Evolutionary conservation across 1,140 invertebrate species (phyloP).

Genomic region (Lerema accius): DNA sequence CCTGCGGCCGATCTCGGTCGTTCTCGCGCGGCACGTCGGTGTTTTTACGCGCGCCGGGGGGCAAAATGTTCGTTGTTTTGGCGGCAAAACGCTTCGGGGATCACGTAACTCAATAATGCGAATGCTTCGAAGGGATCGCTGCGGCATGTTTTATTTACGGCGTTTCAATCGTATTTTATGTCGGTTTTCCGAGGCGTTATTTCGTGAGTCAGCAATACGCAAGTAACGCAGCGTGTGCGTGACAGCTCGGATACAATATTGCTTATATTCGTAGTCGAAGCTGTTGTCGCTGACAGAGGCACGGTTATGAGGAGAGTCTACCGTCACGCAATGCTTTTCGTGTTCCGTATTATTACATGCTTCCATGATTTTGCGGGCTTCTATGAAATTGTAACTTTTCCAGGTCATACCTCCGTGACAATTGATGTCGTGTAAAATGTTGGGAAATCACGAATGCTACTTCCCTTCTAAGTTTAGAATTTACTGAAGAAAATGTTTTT

Average conservation of each 20-base stretch:
- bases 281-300: constrained; percentile 11
- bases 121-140: constrained; percentile 66
- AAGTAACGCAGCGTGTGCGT: constrained; percentile 52
- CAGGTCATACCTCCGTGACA: not conserved
- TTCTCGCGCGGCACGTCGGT: constrained; percentile 56
- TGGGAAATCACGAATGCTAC: too few relatives aligned
- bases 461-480: too few relatives aligned
- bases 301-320: constrained; percentile 24
- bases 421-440: not conserved
- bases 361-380: constrained; percentile 12
- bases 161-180: constrained; percentile 72
- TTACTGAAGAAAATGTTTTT: too few relatives aligned
- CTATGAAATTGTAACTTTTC: not conserved
- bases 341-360: constrained; percentile 18
- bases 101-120: constrained; percentile 80
- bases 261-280: constrained; percentile 38
- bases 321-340: constrained; percentile 30
- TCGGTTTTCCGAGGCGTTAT: constrained; percentile 61
- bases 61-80: constrained; percentile 81
- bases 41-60: constrained; percentile 81
- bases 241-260: constrained; percentile 55
- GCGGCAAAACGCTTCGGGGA: constrained; percentile 80
- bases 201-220: constrained; percentile 55
- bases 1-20: constrained; percentile 57
- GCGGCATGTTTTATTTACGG: constrained; percentile 82